Conservation (phyloP, 2,888 invertebrate species). For the Diachrysia chrysitis region DNA sequence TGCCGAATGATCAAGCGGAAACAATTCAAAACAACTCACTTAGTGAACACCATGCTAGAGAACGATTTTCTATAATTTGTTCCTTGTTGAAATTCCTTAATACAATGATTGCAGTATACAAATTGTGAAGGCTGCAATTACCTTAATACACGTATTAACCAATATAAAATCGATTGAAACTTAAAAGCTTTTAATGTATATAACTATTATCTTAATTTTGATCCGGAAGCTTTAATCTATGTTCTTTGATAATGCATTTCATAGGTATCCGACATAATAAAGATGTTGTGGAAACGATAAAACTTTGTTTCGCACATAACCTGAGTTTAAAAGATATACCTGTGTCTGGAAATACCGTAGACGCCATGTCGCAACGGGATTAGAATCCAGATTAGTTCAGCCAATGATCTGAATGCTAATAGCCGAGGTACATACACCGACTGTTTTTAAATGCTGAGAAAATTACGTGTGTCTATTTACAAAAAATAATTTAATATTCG, state of each 20-base stretch:
- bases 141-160: constrained; percentile 45
- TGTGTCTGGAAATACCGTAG: constrained; percentile 75
- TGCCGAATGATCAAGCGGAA: constrained; percentile 69
- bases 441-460: constrained; percentile 62
- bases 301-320: constrained; percentile 63
- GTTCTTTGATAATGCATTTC: constrained; percentile 34
- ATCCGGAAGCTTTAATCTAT: constrained; percentile 34
- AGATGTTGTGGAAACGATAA: constrained; percentile 50
- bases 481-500: constrained; percentile 48
- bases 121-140: constrained; percentile 40
- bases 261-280: constrained; percentile 34
- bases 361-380: constrained; percentile 74
- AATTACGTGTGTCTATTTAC: constrained; percentile 60
- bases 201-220: constrained; percentile 34
- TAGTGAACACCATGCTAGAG: constrained; percentile 55
- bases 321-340: constrained; percentile 63
- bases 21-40: constrained; percentile 53
- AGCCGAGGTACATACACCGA: constrained; percentile 43
- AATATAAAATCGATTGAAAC: constrained; percentile 33
- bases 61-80: constrained; percentile 52
- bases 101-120: constrained; percentile 43
- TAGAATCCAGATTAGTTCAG: constrained; percentile 83
- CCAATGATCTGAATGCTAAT: constrained; percentile 77
- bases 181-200: constrained; percentile 44
- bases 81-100: constrained; percentile 58